A percentile compares a stretch with the other conserved stretches of the same genome.
Evolutionary conservation across 2,113 vertebrate species (phyloP).

Genomic region (Lepisosteus oculatus): DNA sequence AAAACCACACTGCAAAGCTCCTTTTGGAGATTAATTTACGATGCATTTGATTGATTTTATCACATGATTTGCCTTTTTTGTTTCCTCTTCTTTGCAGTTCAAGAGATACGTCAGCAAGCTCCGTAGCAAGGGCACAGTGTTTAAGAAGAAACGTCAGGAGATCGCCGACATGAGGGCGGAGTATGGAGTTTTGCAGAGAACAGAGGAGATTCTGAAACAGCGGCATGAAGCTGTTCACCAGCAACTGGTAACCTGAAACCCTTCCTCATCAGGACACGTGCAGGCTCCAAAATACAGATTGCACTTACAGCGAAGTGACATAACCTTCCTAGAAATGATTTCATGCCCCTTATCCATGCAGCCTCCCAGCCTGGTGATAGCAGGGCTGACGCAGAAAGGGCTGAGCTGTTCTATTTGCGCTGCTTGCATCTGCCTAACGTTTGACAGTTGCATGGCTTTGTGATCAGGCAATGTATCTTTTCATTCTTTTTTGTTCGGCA

Average conservation of each 20-base stretch:
- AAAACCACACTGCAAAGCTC: too few relatives aligned
- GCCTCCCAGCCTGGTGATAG: slow-evolving; percentile 49
- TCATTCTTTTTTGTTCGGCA: slow-evolving; percentile 19
- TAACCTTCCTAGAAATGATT: slow-evolving; percentile 64
- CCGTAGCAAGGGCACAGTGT: slow-evolving; percentile 80
- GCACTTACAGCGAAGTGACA: slow-evolving; percentile 43
- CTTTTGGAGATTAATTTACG: too few relatives aligned
- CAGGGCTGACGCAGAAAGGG: slow-evolving; percentile 51
- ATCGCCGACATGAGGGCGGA: slow-evolving; percentile 81
- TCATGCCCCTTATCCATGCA: slow-evolving; percentile 52
- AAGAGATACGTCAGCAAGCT: slow-evolving; percentile 87
- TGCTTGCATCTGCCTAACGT: slow-evolving; percentile 52
- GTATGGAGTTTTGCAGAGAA: slow-evolving; percentile 87
- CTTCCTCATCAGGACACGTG: neutral
- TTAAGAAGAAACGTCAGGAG: slow-evolving; percentile 86
- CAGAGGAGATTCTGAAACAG: slow-evolving; percentile 84
- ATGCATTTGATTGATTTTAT: too few relatives aligned
- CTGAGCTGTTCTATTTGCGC: slow-evolving; percentile 57
- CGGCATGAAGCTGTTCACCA: slow-evolving; percentile 75
- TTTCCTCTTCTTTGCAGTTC: slow-evolving; percentile 63
- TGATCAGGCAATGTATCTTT: slow-evolving; percentile 30
- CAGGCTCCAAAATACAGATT: slow-evolving; percentile 20
- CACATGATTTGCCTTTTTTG: slow-evolving; percentile 1
- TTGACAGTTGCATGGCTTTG: slow-evolving; percentile 20
- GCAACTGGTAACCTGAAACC: slow-evolving; percentile 74